Evolutionary conservation across 2,797 vertebrate species (phyloP), one percentile per base, ranked within the genome.

Genomic region (Mareca strepera): DNA sequence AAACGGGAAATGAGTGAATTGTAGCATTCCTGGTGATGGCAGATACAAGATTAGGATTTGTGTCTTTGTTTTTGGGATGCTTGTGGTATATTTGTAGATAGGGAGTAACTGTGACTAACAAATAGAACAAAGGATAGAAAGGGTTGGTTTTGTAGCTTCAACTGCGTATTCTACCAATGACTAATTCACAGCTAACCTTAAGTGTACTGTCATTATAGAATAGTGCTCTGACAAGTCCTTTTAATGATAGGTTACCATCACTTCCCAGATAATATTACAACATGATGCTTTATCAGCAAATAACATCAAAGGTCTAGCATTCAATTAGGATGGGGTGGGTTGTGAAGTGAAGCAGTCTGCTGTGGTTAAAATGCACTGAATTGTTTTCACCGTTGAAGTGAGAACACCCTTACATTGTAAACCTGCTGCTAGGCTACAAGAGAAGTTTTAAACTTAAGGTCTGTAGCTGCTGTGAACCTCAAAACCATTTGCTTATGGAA

Each of bases 121-220:
- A 0, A 4, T 7, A 76, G 78, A 92, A 92, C 90, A 93, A 94
- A 88, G 74, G 86, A 62, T 28, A 46, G 74, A 29, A 58, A 60
- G 41, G 22, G 82, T 87, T 87, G 59, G 66, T 88, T 94, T 31
- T 88, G 77, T 88, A 66, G 44, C 73, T 93, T 77, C 85, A 46
- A 15, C 22, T 21, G 14, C 29, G 7, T 33, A 23, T n/a, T 68
- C 13, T 35, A 21, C 72, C 37, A 29, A 62, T 93, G 92, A 96
- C 75, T 92, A 91, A 96, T 82, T 94, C 64, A 18, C 81, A 82
- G 64, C 83, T 81, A 90, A 77, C 90, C 60, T 69, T 14, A 83
- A 80, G 79, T 82, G 75, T 75, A 35, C 75, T 4, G 0, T 85
- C 72, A 48, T 94, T 80, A 68, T 1, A 58, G 50, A 76, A 37